A percentile compares a stretch with the other conserved stretches of the same genome.
Evolutionary conservation across 2,888 invertebrate species (phyloP).

Genomic region (Aspidiotus destructor): DNA sequence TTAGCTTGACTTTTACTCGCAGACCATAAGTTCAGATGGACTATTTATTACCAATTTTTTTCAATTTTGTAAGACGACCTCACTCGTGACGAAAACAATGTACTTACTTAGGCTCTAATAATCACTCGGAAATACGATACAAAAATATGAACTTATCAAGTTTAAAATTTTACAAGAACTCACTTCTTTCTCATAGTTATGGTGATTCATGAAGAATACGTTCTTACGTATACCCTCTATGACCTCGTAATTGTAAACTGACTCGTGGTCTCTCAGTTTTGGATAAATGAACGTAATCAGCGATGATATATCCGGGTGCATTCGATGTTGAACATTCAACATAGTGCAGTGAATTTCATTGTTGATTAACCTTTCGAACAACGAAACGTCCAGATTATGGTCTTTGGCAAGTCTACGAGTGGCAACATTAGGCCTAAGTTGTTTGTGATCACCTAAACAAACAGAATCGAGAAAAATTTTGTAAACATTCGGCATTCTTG

Average conservation of each 20-base stretch:
- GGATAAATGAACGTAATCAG: slow-evolving; percentile 55
- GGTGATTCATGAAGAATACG: slow-evolving; percentile 60
- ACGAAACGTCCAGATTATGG: slow-evolving; percentile 46
- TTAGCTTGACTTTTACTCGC: too few species aligned
- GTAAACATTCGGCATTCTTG: too few species aligned
- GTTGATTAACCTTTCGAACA: slow-evolving; percentile 48
- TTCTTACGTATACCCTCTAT: slow-evolving; percentile 53
- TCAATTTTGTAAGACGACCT: too few species aligned
- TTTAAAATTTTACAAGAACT: too few species aligned
- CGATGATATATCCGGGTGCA: slow-evolving; percentile 46
- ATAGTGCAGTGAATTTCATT: slow-evolving; percentile 43
- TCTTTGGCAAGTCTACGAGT: slow-evolving; percentile 44
- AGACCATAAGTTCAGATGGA: too few species aligned
- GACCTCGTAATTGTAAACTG: slow-evolving; percentile 49
- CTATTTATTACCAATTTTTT: too few species aligned
- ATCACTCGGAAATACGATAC: too few species aligned
- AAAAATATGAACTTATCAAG: too few species aligned
- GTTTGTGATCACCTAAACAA: slow-evolving; percentile 63
- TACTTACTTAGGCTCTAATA: too few species aligned
- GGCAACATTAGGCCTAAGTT: slow-evolving; percentile 52
- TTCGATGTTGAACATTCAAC: slow-evolving; percentile 46
- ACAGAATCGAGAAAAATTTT: slow-evolving; percentile 36
- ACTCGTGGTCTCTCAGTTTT: slow-evolving; percentile 50
- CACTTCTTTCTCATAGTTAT: slow-evolving; percentile 48
- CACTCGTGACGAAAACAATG: too few species aligned